A percentile compares a stretch with the other conserved stretches of the same genome.
Conservation (phyloP, 2,113 vertebrate genomes). For the Dinomys branickii region DNA sequence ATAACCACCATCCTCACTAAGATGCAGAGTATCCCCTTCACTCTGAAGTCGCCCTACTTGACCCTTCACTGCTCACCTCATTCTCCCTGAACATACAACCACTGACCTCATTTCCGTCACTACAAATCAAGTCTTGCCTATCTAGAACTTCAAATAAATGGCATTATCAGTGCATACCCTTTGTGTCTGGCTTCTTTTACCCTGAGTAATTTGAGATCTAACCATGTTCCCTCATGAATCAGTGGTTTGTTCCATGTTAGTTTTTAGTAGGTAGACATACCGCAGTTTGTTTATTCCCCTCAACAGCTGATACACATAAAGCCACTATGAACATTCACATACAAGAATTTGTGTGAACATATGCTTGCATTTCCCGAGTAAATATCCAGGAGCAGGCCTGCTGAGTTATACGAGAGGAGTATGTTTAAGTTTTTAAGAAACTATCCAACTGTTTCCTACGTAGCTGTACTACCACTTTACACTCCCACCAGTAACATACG, state of each 20-base stretch:
- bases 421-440: constrained; percentile 23
- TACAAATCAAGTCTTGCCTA: not conserved
- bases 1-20: not conserved
- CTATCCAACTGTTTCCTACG: constrained; percentile 36
- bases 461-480: not conserved
- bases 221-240: not conserved
- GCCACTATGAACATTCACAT: not conserved
- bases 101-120: not conserved
- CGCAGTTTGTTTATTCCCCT: not conserved
- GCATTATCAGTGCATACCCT: not conserved
- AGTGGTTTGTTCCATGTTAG: not conserved
- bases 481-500: not conserved
- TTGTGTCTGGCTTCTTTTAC: not conserved
- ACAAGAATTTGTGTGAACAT: not conserved
- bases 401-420: not conserved
- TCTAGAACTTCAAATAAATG: constrained; percentile 20
- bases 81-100: not conserved
- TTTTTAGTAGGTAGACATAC: not conserved
- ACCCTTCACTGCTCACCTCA: not conserved
- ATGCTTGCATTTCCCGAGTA: constrained; percentile 4
- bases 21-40: not conserved
- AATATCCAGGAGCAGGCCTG: not conserved
- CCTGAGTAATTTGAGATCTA: constrained; percentile 34
- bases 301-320: constrained; percentile 51
- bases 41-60: not conserved